A percentile compares a stretch with the other conserved stretches of the same genome.
phyloP scores from a whole-genome alignment of 37 sponge, comb jelly and placozoan species.

The Chondrilla cf. caribensis region DNA sequence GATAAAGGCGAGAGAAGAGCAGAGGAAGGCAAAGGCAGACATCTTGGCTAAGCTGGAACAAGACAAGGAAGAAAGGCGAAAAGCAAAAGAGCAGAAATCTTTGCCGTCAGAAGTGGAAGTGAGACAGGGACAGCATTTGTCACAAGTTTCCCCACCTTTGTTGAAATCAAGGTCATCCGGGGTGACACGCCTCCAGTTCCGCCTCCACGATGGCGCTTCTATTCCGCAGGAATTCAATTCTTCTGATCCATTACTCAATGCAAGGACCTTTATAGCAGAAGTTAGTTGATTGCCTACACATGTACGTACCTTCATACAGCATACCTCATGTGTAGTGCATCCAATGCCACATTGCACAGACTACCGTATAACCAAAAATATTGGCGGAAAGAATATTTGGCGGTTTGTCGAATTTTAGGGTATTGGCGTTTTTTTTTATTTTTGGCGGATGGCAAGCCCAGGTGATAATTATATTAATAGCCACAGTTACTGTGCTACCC shows the following conservation, averaged over 20 bases:
- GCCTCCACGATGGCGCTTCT: not conserved
- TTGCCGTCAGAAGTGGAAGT: not conserved
- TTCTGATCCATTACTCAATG: not conserved
- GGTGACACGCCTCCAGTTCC: constrained; percentile 5
- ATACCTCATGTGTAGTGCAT: no score
- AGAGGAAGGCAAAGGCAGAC: constrained; percentile 40
- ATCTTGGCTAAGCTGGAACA: constrained; percentile 56
- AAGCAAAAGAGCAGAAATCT: not conserved
- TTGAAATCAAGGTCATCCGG: not conserved
- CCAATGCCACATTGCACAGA: no score
- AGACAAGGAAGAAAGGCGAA: constrained; percentile 43
- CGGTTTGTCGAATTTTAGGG: no score
- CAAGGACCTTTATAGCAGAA: constrained; percentile 4
- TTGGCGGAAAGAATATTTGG: no score
- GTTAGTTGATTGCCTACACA: no score
- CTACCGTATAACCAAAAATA: no score
- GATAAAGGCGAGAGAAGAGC: constrained; percentile 45
- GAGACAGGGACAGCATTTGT: not conserved
- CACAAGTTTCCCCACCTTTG: not conserved
- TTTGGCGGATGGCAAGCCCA: no score
- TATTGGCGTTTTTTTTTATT: no score
- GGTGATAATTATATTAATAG: no score
- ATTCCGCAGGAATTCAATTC: constrained; percentile 1
- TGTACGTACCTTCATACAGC: no score
- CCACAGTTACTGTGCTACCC: no score